Evolutionary conservation across 2,888 invertebrate species (phyloP).

Genomic region (Rugalucina vietnamica): DNA sequence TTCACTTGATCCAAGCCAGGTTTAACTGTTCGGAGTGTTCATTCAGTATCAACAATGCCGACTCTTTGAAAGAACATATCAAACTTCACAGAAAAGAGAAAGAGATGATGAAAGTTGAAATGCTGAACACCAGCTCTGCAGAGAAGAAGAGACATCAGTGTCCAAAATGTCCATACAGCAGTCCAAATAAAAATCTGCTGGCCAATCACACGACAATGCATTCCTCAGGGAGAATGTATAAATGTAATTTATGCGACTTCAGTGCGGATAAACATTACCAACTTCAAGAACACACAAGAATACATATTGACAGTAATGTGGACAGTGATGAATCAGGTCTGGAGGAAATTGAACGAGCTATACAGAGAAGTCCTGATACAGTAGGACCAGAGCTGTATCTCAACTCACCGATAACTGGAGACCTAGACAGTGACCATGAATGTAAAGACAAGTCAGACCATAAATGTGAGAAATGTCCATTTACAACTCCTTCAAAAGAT

Average conservation of each 20-base stretch:
- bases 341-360: slow-evolving; percentile 53
- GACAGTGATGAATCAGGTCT: slow-evolving; percentile 47
- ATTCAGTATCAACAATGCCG: slow-evolving; percentile 70
- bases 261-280: slow-evolving; percentile 60
- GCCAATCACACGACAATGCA: slow-evolving; percentile 70
- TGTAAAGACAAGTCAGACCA: slow-evolving; percentile 60
- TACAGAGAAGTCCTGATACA: slow-evolving; percentile 60
- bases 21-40: slow-evolving; percentile 74
- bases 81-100: slow-evolving; percentile 66
- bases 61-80: slow-evolving; percentile 69
- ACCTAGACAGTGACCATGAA: slow-evolving; percentile 59
- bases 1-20: slow-evolving; percentile 72
- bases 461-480: slow-evolving; percentile 79
- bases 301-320: slow-evolving; percentile 57
- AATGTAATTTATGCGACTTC: slow-evolving; percentile 69
- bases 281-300: slow-evolving; percentile 62
- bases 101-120: slow-evolving; percentile 39
- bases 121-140: slow-evolving; percentile 6
- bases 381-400: slow-evolving; percentile 67
- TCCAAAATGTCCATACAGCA: slow-evolving; percentile 72
- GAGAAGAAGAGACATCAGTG: slow-evolving; percentile 52
- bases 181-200: slow-evolving; percentile 62
- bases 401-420: slow-evolving; percentile 47
- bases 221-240: slow-evolving; percentile 65
- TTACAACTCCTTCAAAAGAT: slow-evolving; percentile 70